Evolutionary conservation across 2,113 vertebrate genomes (phyloP), one percentile per base, ranked within the genome.

Genomic region (Amphiprion percula): DNA sequence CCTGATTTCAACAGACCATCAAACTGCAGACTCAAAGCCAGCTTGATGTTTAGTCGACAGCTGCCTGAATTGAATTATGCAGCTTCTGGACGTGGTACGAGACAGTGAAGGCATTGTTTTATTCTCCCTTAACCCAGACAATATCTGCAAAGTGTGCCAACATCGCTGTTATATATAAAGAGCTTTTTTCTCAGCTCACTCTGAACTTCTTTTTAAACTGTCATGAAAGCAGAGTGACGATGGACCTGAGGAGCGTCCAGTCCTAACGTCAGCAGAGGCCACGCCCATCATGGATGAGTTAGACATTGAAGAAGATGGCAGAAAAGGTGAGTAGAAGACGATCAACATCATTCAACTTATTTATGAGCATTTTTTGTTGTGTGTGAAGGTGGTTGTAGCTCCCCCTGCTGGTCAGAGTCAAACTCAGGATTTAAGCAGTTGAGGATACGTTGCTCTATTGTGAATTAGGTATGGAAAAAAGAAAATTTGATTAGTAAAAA

Each of bases 1-100:
- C 49, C 55, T 50, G n/a, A 77, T 66, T 76, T 74, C 82, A 87
- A 19, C 72, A 71, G 87, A 89, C 85, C 80, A 87, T 86, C 80
- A 86, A 59, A 9, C 61, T 70, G 46, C 19, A 33, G 9, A 23
- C 66, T 26, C 56, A n/a, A 70, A 80, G 53, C 74, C 64, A 78
- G 50, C 8, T 2, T 23, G 19, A 62, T 30, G 55, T 72, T 77
- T n/a, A 79, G 58, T 74, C 26, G 1, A 68, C 39, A 78, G 55
- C 44, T 61, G 68, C 53, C 39, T 60, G 30, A 79, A 15, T 0
- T 15, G 0, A 24, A 54, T 66, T 46, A 68, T 8, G 7, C 26
- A 62, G 68, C 41, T 68, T 11, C 55, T 5, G 2, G 71, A 55
- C 26, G 9, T 37, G 0, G 59, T 55, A 0, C 37, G 26, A n/a